Conservation (phyloP, 2,113 vertebrate genomes). For the Trinectes maculatus region DNA sequence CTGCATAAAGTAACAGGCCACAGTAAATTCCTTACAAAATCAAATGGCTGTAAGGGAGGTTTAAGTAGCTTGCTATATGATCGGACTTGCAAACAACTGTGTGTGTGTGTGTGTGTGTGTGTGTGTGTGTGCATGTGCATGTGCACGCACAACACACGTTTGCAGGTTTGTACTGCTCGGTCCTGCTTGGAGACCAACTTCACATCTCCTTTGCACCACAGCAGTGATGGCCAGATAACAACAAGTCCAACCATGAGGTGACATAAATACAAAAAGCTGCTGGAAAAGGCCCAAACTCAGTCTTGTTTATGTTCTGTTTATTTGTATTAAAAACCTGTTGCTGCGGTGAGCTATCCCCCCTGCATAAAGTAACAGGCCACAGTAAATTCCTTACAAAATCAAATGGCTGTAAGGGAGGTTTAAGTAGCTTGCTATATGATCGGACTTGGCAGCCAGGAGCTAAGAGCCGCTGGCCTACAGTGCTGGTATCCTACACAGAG, state of each 20-base stretch:
- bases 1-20: conserved; percentile 21
- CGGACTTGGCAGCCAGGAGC: conserved; percentile 50
- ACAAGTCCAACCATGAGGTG: conserved; percentile 10
- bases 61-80: conserved; percentile 48
- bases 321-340: conserved; percentile 10
- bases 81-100: conserved; percentile 44
- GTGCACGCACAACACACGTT: too few relatives aligned
- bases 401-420: conserved; percentile 59
- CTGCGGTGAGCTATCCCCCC: conserved; percentile 23
- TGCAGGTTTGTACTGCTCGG: too few relatives aligned
- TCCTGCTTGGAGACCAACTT: conserved; percentile 26
- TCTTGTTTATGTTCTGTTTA: conserved; percentile 25
- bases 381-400: conserved; percentile 41
- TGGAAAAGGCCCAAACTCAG: conserved; percentile 28
- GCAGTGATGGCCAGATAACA: conserved; percentile 40
- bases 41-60: conserved; percentile 58
- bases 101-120: background rate
- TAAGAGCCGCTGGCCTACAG: conserved; percentile 50
- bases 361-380: conserved; percentile 21
- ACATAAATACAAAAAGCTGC: conserved; percentile 34
- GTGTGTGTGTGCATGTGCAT: conserved; percentile 7
- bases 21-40: conserved; percentile 42
- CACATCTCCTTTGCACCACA: conserved; percentile 19
- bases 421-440: conserved; percentile 48
- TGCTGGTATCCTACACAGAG: conserved; percentile 57